Percentiles rank a stretch among this genome's conserved stretches.
Evolutionary conservation across 2,888 invertebrate species (phyloP).

Genomic region (Drosophila koepferae): DNA sequence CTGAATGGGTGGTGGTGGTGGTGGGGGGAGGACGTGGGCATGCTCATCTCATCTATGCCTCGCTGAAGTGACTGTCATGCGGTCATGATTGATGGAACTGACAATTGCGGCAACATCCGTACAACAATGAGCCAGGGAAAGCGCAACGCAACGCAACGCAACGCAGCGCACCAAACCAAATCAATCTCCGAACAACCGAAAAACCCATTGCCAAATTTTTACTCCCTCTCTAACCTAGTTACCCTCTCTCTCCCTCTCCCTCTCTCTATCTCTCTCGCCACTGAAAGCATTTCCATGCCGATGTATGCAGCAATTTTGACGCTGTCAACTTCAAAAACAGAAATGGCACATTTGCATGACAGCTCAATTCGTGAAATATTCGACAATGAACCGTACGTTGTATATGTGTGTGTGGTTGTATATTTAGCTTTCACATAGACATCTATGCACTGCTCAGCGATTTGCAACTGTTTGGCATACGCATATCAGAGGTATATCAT

Average conservation of each 20-base stretch:
- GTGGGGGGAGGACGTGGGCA: neutral
- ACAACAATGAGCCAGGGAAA: slow-evolving; percentile 25
- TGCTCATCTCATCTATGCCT: slow-evolving; percentile 32
- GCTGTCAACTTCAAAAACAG: slow-evolving; percentile 79
- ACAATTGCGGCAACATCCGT: slow-evolving; percentile 71
- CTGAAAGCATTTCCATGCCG: slow-evolving; percentile 18
- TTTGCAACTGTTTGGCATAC: slow-evolving; percentile 38
- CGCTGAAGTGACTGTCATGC: slow-evolving; percentile 61
- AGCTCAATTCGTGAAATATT: slow-evolving; percentile 80
- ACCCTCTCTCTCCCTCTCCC: neutral
- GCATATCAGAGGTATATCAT: slow-evolving; percentile 28
- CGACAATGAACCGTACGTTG: slow-evolving; percentile 35
- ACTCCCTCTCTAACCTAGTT: neutral
- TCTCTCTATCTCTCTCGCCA: neutral
- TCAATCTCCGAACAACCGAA: slow-evolving; percentile 45
- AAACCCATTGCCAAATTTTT: slow-evolving; percentile 18
- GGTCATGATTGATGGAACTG: slow-evolving; percentile 73
- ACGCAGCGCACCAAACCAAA: slow-evolving; percentile 30
- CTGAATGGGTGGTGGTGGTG: neutral
- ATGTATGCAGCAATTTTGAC: slow-evolving; percentile 71
- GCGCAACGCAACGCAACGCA: slow-evolving; percentile 36
- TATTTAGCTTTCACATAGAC: slow-evolving; percentile 14
- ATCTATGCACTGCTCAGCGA: neutral
- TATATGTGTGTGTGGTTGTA: slow-evolving; percentile 10
- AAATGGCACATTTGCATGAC: slow-evolving; percentile 80